Evolutionary conservation across 2,888 invertebrate genomes (phyloP).

Genomic region (Noctua janthina): DNA sequence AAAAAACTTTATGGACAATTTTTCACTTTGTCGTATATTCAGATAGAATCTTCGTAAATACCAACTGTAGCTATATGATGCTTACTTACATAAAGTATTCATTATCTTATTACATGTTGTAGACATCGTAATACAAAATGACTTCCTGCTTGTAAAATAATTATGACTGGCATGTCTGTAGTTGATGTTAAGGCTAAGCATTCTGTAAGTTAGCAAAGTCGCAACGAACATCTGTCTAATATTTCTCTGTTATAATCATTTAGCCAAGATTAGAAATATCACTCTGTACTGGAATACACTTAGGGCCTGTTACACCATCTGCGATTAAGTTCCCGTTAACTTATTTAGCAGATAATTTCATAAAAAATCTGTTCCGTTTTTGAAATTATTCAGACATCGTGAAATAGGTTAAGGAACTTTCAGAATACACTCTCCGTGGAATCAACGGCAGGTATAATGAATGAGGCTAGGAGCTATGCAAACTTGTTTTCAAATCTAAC

Average conservation of each 20-base stretch:
- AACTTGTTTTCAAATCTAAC: not conserved
- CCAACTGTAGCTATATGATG: not conserved
- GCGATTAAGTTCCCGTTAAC: too few relatives aligned
- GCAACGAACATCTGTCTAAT: not conserved
- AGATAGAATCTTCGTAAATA: too few relatives aligned
- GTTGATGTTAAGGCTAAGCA: not conserved
- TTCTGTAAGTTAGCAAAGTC: not conserved
- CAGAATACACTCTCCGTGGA: not conserved
- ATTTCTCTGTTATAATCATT: not conserved
- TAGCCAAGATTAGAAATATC: not conserved
- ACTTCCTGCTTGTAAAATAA: conserved; percentile 31
- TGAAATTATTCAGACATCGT: too few relatives aligned
- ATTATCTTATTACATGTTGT: not conserved
- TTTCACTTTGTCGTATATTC: not conserved
- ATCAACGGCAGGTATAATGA: not conserved
- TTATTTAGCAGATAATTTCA: too few relatives aligned
- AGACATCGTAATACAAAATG: conserved; percentile 4
- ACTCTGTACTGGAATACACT: not conserved
- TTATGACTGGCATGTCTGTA: not conserved
- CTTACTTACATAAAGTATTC: not conserved
- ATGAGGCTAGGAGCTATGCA: not conserved
- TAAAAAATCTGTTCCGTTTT: too few relatives aligned
- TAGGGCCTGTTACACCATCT: too few relatives aligned
- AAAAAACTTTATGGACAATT: not conserved
- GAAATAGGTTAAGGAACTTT: not conserved